Evolutionary conservation across 2,888 invertebrate species (phyloP), one percentile per base, ranked within the genome.

Genomic region (Nephrocerus scutellatus): DNA sequence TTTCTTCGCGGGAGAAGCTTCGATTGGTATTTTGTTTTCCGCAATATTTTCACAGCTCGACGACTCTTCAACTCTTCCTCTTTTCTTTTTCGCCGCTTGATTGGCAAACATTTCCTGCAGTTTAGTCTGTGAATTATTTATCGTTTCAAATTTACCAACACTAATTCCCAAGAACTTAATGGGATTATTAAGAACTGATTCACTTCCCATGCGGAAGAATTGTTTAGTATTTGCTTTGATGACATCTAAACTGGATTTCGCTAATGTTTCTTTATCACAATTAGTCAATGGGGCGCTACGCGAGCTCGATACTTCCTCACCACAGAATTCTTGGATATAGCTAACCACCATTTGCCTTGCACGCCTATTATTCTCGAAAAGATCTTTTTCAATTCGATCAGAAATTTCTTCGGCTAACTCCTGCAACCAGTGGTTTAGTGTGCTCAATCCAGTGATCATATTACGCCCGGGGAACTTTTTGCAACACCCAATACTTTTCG

Each of bases 401-500:
- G 78, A 76, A 30, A 96, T 77, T 72, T 96, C 95, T 32, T 75
- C 76, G 0, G 84, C 75, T 10, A 96, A 69, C 56, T 89, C 87
- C 30, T 71, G 71, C 0, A 91, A 68, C 95, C 95, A 95, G 59
- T 84, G 82, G 34, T 74, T 72, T 14, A 89, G 72, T 40, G 77
- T 76, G 19, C 80, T 76, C 22, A 77, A 61, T 13, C 78, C 79
- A 1, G 70, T 66, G 5, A 95, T 75, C 8, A 85, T 82, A 49
- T 77, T 76, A 56, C 77, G 80, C 0, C 92, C 96, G 3, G 81
- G 80, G 63, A 97, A 95, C 58, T 88, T 88, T 70, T 97, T 97
- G 62, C 91, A 88, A 57, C 93, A 93, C 1, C 93, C 96, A 52
- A 97, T 90, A 36, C 93, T 93, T 67, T 95, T 93, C 1, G 91